Evolutionary conservation across 2,888 invertebrate genomes (phyloP).

Genomic region (Dorcus hopei): DNA sequence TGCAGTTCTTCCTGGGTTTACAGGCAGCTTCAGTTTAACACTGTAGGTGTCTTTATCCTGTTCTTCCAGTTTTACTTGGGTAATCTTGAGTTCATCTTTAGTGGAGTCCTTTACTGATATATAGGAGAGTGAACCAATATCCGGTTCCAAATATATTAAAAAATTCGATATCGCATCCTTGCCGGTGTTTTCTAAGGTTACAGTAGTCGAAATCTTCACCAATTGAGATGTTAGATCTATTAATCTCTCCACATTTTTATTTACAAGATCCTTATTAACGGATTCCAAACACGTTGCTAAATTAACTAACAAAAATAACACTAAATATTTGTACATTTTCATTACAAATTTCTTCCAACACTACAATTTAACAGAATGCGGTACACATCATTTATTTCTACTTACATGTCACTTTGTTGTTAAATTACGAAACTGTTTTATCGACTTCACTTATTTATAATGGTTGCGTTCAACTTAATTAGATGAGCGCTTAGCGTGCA

Average conservation of each 20-base stretch:
- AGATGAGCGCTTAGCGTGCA: no score
- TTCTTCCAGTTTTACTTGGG: constrained; percentile 45
- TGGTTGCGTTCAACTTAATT: no score
- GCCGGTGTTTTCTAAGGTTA: constrained; percentile 81
- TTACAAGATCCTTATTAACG: constrained; percentile 59
- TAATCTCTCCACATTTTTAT: constrained; percentile 79
- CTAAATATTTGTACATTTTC: constrained; percentile 14
- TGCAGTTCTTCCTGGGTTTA: constrained; percentile 58
- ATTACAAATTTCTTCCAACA: constrained; percentile 2
- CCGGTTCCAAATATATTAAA: constrained; percentile 67
- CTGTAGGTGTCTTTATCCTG: constrained; percentile 39
- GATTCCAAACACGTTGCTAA: constrained; percentile 34
- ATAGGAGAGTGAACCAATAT: constrained; percentile 66
- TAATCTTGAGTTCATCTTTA: constrained; percentile 56
- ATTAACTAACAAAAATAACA: constrained; percentile 5
- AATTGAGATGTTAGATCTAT: constrained; percentile 88
- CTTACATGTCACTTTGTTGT: no score
- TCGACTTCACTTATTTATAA: no score
- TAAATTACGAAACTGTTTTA: no score
- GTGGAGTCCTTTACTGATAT: constrained; percentile 66
- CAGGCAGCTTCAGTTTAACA: constrained; percentile 56
- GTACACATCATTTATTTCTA: no score
- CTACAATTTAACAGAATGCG: background rate
- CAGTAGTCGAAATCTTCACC: constrained; percentile 75
- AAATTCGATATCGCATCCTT: constrained; percentile 69